These are phyloP conservation scores for Oncorhynchus keta DNA, from an alignment of 2,113 vertebrate genomes.

Conservation along the genomic window DNA sequence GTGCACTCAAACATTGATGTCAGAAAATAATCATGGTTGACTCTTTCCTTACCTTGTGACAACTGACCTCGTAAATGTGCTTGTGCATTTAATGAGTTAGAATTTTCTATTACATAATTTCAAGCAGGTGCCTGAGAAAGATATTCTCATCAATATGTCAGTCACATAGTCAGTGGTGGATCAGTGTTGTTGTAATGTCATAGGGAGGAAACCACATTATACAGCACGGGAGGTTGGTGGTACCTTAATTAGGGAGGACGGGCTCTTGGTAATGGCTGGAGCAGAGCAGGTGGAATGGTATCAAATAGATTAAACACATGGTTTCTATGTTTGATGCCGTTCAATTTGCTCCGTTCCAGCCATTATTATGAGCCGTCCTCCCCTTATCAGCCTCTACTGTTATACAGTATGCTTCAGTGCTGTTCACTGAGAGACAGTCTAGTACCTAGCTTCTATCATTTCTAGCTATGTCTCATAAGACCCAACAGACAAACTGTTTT, in stretches of 20 bases:
- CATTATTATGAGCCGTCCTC: too few relatives aligned
- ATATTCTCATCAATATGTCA: slow-evolving; percentile 57
- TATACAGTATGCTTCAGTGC: slow-evolving; percentile 24
- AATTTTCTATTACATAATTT: background rate
- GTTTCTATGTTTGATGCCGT: too few relatives aligned
- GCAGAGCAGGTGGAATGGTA: too few relatives aligned
- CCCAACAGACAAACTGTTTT: too few relatives aligned
- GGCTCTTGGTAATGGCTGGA: too few relatives aligned
- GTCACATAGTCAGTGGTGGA: slow-evolving; percentile 22
- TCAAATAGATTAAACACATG: too few relatives aligned
- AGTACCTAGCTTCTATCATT: background rate
- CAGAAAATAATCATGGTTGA: background rate
- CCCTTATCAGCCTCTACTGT: too few relatives aligned
- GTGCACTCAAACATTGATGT: background rate
- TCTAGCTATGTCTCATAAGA: too few relatives aligned
- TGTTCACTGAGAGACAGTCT: background rate
- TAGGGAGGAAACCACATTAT: slow-evolving; percentile 24
- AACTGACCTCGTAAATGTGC: background rate
- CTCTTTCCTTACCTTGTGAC: background rate
- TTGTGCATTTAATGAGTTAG: background rate
- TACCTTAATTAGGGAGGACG: too few relatives aligned
- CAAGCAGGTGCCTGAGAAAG: background rate
- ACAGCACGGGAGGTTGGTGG: too few relatives aligned
- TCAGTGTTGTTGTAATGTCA: slow-evolving; percentile 32
- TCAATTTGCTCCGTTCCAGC: too few relatives aligned